Percentiles rank a stretch among this genome's conserved stretches.
phyloP scores from a whole-genome alignment of 1,140 invertebrate genomes.

The Cyclina sinensis region DNA sequence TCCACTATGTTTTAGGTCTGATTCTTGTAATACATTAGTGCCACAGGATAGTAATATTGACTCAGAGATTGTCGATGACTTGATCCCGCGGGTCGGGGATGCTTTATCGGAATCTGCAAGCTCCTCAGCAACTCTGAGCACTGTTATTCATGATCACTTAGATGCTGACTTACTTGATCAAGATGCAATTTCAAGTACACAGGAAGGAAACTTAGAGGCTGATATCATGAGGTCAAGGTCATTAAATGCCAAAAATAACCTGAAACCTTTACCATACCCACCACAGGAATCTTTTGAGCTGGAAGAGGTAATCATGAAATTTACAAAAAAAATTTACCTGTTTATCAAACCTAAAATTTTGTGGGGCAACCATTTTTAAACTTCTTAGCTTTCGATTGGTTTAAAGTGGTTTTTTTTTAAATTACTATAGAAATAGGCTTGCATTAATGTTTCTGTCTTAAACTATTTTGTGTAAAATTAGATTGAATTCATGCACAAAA shows the following conservation, averaged over 20 bases:
- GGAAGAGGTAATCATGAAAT: conserved; percentile 42
- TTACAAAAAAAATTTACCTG: no score
- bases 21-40: conserved; percentile 56
- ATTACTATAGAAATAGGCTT: no score
- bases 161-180: not conserved
- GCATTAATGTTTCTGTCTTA: no score
- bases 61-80: conserved; percentile 18
- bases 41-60: conserved; percentile 26
- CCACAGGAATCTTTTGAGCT: conserved; percentile 60
- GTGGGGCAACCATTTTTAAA: no score
- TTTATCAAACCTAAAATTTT: no score
- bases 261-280: conserved; percentile 18
- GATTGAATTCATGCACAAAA: no score
- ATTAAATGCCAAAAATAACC: not conserved
- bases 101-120: conserved; percentile 54
- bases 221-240: conserved; percentile 13
- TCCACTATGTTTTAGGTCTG: conserved; percentile 21
- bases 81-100: conserved; percentile 7
- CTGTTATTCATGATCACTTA: conserved; percentile 19
- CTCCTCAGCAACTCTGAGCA: conserved; percentile 24
- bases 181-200: not conserved
- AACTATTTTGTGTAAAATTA: no score
- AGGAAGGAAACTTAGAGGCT: not conserved
- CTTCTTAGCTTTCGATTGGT: no score
- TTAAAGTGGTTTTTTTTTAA: no score